phyloP scores from a whole-genome alignment of 1,140 invertebrate genomes.

The Aphelenchoides avenae region DNA sequence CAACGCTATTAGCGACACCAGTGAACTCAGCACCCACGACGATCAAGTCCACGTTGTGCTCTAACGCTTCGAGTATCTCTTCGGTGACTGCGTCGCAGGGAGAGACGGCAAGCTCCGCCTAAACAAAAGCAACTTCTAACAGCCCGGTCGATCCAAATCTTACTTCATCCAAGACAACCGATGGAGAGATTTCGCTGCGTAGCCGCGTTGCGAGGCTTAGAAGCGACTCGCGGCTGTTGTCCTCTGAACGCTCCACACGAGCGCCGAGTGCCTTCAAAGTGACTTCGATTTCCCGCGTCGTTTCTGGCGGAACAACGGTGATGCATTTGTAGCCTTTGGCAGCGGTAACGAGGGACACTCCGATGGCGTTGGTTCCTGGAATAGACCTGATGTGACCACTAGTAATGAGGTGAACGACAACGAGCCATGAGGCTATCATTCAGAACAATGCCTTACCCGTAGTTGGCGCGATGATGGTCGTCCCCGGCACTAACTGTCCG shows the following conservation, averaged over 20 bases:
- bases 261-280: conserved; percentile 81
- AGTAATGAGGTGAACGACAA: too few species aligned
- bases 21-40: conserved; percentile 81
- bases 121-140: too few species aligned
- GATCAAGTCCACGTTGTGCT: conserved; percentile 74
- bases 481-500: conserved; percentile 64
- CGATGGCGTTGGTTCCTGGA: conserved; percentile 80
- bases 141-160: too few species aligned
- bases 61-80: conserved; percentile 77
- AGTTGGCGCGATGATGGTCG: conserved; percentile 63
- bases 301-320: conserved; percentile 93
- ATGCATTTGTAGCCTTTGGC: conserved; percentile 92
- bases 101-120: too few species aligned
- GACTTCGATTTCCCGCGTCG: conserved; percentile 63
- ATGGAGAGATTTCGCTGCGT: too few species aligned
- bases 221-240: too few species aligned
- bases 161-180: too few species aligned
- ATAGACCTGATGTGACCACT: too few species aligned
- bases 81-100: conserved; percentile 83
- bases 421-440: too few species aligned
- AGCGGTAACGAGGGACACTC: conserved; percentile 85
- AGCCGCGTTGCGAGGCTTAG: too few species aligned
- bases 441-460: too few species aligned
- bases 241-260: conserved; percentile 88
- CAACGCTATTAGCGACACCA: conserved; percentile 79